Conservation (phyloP, 2,888 invertebrate genomes). For the Frankliniella intonsa region DNA sequence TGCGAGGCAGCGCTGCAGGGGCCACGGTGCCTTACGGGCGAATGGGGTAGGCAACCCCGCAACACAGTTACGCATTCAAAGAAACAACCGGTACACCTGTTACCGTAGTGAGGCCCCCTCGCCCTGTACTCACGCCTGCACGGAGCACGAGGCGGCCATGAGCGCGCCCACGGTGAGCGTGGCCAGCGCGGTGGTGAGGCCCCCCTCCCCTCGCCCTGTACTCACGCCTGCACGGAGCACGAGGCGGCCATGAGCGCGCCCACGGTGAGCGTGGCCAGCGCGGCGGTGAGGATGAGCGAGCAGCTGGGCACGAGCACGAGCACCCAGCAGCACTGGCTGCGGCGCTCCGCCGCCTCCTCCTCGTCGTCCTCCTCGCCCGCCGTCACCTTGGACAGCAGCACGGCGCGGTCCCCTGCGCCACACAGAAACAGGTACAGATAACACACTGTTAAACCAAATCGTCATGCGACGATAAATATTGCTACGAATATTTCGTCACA, state of each 20-base stretch:
- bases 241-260: conserved; percentile 21
- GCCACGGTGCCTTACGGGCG: no score
- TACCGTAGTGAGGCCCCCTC: no score
- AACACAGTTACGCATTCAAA: no score
- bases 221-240: conserved; percentile 9
- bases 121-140: conserved; percentile 7
- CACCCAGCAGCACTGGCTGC: conserved; percentile 17
- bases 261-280: background rate
- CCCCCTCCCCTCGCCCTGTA: no score
- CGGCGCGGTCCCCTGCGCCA: background rate
- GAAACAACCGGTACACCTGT: no score
- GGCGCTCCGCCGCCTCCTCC: background rate
- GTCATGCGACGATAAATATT: no score
- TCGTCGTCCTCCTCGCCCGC: background rate
- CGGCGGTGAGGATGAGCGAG: background rate
- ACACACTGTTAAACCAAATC: no score
- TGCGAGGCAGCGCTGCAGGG: no score
- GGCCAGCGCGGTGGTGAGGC: background rate
- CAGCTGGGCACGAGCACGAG: conserved; percentile 9
- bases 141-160: conserved; percentile 22
- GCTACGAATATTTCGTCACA: no score
- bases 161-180: background rate
- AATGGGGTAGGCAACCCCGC: no score
- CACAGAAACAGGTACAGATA: background rate
- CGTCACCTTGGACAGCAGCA: background rate